A percentile compares a stretch with the other conserved stretches of the same genome.
phyloP scores from a whole-genome alignment of 2,888 invertebrate species.

The Leistus spinibarbis region DNA sequence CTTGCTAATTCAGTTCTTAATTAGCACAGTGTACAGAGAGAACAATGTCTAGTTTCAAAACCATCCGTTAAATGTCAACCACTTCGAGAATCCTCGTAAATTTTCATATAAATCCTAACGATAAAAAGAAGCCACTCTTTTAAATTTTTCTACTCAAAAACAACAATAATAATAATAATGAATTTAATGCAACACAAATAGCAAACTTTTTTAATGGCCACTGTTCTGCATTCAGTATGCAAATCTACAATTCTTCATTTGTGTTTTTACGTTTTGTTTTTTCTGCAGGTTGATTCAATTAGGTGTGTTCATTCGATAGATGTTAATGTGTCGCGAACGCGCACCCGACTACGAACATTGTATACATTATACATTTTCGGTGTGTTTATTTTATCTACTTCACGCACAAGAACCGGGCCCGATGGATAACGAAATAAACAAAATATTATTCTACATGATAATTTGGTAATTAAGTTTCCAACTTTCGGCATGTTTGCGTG shows the following conservation, averaged over 20 bases:
- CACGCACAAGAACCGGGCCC: neutral
- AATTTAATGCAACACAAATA: slow-evolving; percentile 29
- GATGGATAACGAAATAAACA: slow-evolving; percentile 19
- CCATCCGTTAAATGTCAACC: neutral
- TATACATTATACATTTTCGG: neutral
- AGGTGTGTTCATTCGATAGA: slow-evolving; percentile 22
- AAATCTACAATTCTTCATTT: slow-evolving; percentile 28
- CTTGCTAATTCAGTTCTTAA: too few species aligned
- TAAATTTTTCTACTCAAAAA: neutral
- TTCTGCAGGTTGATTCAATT: slow-evolving; percentile 7
- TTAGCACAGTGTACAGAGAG: too few species aligned
- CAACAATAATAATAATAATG: slow-evolving; percentile 2
- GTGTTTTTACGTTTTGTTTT: slow-evolving; percentile 16
- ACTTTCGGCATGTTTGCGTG: slow-evolving; percentile 13
- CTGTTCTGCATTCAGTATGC: slow-evolving; percentile 37
- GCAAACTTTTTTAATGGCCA: slow-evolving; percentile 30
- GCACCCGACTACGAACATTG: neutral
- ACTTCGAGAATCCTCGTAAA: neutral
- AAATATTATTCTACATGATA: slow-evolving; percentile 25
- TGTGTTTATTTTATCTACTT: neutral
- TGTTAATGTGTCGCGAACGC: slow-evolving; percentile 14
- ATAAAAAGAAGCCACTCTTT: neutral
- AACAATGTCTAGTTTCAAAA: neutral
- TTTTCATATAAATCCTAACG: neutral
- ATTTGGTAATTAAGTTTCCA: slow-evolving; percentile 25